Evolutionary conservation across 2,888 invertebrate species (phyloP).

Genomic region (Allophyes oxyacanthae): DNA sequence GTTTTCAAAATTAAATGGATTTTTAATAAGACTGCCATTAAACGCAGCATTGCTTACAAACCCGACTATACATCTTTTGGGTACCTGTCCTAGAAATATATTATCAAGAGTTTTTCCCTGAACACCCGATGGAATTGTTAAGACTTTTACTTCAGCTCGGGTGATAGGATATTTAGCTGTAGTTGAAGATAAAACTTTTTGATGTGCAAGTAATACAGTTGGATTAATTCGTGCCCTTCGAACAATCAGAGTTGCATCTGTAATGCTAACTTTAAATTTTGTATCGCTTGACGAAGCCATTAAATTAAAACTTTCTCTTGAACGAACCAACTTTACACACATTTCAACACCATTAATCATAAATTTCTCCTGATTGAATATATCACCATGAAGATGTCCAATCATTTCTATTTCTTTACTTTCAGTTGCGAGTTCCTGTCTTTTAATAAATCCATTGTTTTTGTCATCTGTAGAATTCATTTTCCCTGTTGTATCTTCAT

Average conservation of each 20-base stretch:
- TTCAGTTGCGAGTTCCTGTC: conserved; percentile 9
- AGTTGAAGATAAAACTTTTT: conserved; percentile 40
- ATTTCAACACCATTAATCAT: conserved; percentile 24
- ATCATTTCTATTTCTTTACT: conserved; percentile 31
- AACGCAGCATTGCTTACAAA: conserved; percentile 31
- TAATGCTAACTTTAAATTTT: conserved; percentile 36
- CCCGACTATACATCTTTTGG: conserved; percentile 46
- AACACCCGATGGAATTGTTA: conserved; percentile 42
- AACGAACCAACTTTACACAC: conserved; percentile 44
- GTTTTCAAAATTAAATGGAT: conserved; percentile 52
- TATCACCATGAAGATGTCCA: conserved; percentile 46
- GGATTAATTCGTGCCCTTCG: conserved; percentile 38
- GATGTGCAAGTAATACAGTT: conserved; percentile 39
- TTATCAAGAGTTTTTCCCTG: conserved; percentile 46
- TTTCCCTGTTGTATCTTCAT: conserved; percentile 42
- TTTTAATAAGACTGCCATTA: conserved; percentile 43
- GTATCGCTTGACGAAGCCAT: conserved; percentile 26
- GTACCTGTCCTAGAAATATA: conserved; percentile 48
- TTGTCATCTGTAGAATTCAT: conserved; percentile 22
- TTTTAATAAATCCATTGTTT: conserved; percentile 41
- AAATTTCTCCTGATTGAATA: conserved; percentile 49
- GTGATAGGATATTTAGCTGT: conserved; percentile 55
- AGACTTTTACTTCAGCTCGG: conserved; percentile 37
- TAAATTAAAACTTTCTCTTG: conserved; percentile 12
- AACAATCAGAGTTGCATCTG: conserved; percentile 36